These are phyloP conservation scores for Salvelinus fontinalis DNA, from an alignment of 2,113 vertebrate species.

Conservation along the genomic window DNA sequence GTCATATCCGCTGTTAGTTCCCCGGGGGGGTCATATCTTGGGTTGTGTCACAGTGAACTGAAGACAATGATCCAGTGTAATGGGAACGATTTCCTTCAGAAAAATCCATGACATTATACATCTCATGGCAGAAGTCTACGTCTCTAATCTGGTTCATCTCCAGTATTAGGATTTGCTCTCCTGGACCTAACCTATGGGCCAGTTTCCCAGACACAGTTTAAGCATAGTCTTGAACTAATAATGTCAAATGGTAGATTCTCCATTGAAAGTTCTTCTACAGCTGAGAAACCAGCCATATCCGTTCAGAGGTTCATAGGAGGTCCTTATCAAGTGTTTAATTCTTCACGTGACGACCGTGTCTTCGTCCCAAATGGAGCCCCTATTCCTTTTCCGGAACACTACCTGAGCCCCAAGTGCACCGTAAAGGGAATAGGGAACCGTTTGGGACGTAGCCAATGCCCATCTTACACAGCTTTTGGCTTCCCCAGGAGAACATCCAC, in stretches of 20 bases:
- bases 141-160: background rate
- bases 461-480: background rate
- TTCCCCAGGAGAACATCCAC: background rate
- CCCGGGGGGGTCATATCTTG: background rate
- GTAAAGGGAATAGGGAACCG: background rate
- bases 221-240: too few species aligned
- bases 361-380: too few species aligned
- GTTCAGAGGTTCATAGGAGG: too few species aligned
- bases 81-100: background rate
- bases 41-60: conserved; percentile 27
- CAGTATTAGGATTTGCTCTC: background rate
- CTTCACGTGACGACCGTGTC: too few species aligned
- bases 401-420: too few species aligned
- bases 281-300: too few species aligned
- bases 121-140: background rate
- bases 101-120: conserved; percentile 3
- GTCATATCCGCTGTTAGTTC: too few species aligned
- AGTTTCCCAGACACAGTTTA: background rate
- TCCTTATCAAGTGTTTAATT: too few species aligned
- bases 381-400: too few species aligned
- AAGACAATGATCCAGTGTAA: background rate
- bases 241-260: too few species aligned
- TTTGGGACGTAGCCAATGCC: background rate
- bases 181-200: background rate
- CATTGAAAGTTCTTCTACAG: too few species aligned